phyloP scores from a whole-genome alignment of 2,797 vertebrate genomes.

The Euthynnus affinis region DNA sequence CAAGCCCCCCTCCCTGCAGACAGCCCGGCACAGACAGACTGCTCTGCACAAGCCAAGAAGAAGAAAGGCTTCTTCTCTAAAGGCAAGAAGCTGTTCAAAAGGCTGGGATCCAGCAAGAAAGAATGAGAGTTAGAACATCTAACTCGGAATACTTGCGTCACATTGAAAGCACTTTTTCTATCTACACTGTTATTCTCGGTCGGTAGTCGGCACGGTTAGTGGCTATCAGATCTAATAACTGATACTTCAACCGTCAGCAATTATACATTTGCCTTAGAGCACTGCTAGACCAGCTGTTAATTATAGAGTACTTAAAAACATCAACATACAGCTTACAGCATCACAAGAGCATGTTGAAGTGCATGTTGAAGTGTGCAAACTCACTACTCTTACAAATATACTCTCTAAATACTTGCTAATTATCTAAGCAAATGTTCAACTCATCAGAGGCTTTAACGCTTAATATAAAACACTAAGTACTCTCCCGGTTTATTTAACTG shows the following conservation, averaged over 20 bases:
- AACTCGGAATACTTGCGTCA: conserved; percentile 27
- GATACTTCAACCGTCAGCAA: conserved; percentile 46
- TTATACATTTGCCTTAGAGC: conserved; percentile 67
- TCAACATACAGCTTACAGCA: conserved; percentile 35
- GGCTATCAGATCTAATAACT: conserved; percentile 42
- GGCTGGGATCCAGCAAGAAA: conserved; percentile 92
- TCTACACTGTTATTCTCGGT: conserved; percentile 42
- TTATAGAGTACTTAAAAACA: conserved; percentile 23
- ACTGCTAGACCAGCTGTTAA: conserved; percentile 50
- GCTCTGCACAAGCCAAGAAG: conserved; percentile 84
- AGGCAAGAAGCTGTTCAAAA: conserved; percentile 93
- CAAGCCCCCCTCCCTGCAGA: conserved; percentile 46
- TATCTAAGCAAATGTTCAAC: conserved; percentile 36
- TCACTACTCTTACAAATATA: conserved; percentile 21
- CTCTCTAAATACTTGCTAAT: conserved; percentile 38
- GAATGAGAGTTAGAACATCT: conserved; percentile 74
- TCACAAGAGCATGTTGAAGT: conserved; percentile 60
- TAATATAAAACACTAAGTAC: conserved; percentile 15
- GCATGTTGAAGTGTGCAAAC: conserved; percentile 66
- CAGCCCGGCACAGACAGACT: conserved; percentile 54
- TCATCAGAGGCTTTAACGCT: conserved; percentile 39
- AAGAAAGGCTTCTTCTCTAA: conserved; percentile 94
- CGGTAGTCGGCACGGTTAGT: conserved; percentile 33
- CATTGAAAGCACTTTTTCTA: conserved; percentile 79
- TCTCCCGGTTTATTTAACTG: conserved; percentile 13